Conservation (phyloP, 2,113 vertebrate genomes). For the Galeopterus variegatus region DNA sequence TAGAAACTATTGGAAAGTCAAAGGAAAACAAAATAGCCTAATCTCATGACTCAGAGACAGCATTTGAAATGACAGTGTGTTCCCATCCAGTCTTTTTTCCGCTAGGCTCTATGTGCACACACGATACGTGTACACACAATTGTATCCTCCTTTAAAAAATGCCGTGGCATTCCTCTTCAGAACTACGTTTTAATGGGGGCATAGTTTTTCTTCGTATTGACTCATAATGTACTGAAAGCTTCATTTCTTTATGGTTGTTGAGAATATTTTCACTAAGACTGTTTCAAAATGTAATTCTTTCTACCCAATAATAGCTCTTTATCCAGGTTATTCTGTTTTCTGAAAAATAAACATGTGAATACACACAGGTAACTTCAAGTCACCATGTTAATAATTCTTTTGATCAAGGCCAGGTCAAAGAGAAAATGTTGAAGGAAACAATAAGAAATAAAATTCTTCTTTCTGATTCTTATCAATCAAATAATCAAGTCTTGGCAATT, state of each 20-base stretch:
- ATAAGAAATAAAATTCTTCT: neutral
- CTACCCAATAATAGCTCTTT: neutral
- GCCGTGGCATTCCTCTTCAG: neutral
- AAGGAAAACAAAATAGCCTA: neutral
- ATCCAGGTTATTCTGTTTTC: neutral
- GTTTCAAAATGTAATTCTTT: neutral
- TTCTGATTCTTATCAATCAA: neutral
- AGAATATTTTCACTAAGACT: neutral
- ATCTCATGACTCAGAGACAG: neutral
- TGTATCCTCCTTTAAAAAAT: neutral
- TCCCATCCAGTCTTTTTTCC: neutral
- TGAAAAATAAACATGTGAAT: neutral
- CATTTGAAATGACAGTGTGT: neutral
- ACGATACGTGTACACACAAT: neutral
- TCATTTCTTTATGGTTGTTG: neutral
- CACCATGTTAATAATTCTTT: neutral
- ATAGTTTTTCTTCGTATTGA: neutral
- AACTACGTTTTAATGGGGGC: neutral
- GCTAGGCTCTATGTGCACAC: neutral
- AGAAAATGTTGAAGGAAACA: neutral
- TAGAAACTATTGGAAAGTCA: neutral
- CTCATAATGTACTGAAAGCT: neutral
- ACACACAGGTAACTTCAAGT: neutral
- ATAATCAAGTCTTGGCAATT: neutral
- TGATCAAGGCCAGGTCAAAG: neutral